A percentile compares a stretch with the other conserved stretches of the same genome.
Evolutionary conservation across 2,888 invertebrate genomes (phyloP).

Genomic region (Acrocyrtus sp.): DNA sequence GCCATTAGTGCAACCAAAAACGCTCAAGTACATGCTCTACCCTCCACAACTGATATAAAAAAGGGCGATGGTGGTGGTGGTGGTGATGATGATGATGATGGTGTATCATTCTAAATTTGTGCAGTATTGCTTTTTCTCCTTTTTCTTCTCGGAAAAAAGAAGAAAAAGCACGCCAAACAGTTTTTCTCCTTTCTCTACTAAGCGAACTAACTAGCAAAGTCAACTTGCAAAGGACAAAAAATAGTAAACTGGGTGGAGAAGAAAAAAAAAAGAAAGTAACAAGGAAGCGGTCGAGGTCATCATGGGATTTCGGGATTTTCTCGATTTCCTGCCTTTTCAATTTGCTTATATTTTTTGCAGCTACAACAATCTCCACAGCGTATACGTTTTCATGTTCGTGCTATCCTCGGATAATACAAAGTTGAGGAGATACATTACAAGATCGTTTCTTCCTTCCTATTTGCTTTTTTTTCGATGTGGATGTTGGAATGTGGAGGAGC

Average conservation of each 20-base stretch:
- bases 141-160: not conserved
- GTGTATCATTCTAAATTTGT: too few relatives aligned
- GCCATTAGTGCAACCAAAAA: constrained; percentile 10
- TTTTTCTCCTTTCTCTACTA: constrained; percentile 11
- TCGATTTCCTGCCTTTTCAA: constrained; percentile 51
- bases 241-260: constrained; percentile 12
- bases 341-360: constrained; percentile 37
- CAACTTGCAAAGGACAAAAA: too few relatives aligned
- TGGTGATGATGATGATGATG: too few relatives aligned
- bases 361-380: too few relatives aligned
- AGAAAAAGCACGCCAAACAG: not conserved
- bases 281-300: constrained; percentile 48
- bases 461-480: not conserved
- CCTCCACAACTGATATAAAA: constrained; percentile 12
- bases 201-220: too few relatives aligned
- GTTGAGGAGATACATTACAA: too few relatives aligned
- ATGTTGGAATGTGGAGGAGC: too few relatives aligned
- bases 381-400: too few relatives aligned
- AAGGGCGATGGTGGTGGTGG: not conserved
- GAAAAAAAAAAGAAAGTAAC: constrained; percentile 9
- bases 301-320: constrained; percentile 54
- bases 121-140: constrained; percentile 36
- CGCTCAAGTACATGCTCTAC: too few relatives aligned
- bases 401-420: not conserved
- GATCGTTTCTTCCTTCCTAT: not conserved